Evolutionary conservation across 2,113 vertebrate species (phyloP).

Genomic region (Cnemophilus loriae): DNA sequence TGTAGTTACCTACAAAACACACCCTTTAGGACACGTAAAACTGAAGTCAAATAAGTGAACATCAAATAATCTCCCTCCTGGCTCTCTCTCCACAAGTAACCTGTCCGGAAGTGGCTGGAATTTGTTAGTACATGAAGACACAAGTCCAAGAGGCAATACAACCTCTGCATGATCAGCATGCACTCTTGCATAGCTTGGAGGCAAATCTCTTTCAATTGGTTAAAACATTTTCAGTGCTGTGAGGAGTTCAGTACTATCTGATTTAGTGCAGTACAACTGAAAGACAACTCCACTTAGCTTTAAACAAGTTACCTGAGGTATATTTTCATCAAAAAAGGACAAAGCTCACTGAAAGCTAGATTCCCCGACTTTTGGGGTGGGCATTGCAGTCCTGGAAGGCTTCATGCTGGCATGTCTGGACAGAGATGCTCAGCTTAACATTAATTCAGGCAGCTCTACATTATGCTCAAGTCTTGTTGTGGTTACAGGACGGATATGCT

Average conservation of each 20-base stretch:
- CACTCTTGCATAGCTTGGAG: background rate
- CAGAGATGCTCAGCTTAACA: background rate
- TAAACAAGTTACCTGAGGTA: background rate
- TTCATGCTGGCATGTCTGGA: background rate
- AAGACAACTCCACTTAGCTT: background rate
- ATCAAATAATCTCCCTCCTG: background rate
- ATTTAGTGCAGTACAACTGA: background rate
- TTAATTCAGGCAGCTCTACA: background rate
- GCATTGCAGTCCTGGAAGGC: background rate
- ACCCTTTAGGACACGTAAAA: background rate
- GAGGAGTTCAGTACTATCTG: background rate
- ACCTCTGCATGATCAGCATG: accelerated
- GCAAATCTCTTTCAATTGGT: background rate
- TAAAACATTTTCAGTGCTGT: background rate
- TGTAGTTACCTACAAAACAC: background rate
- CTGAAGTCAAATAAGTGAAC: background rate
- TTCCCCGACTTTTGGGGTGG: background rate
- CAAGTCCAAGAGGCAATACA: background rate
- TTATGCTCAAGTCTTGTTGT: background rate
- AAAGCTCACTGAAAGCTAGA: background rate
- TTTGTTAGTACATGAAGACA: background rate
- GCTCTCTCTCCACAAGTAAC: background rate
- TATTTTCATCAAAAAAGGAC: background rate
- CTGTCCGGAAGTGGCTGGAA: background rate
- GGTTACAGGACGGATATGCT: background rate